Evolutionary conservation across 23 tunicate species (phyloP), one percentile per base, ranked within the genome.

Genomic region (Styela plicata): DNA sequence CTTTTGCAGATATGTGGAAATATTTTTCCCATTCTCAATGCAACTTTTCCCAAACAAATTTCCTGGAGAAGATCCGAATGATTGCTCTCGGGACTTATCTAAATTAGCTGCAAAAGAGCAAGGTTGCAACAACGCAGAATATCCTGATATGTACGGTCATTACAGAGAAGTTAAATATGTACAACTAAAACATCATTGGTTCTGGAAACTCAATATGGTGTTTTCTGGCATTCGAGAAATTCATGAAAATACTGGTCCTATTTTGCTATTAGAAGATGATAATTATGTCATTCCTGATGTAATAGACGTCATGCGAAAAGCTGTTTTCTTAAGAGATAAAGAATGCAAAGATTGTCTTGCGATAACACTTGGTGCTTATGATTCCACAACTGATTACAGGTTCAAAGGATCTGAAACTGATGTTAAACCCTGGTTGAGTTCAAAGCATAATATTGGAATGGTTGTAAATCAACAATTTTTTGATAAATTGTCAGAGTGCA

Each of bases 131-230:
- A 93, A 93, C 76, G 98, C 98, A 2, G 93, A 88, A 28, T 79
- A 69, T 78, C 98, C 98, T 0, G 98, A 93, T 52, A 66, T 32
- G 74, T 93, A 83, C 64, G 93, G 93, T 21, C 91, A 94, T 79
- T 94, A 94, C 74, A 74, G 98, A 20, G 98, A 94, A 74, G 91
- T 86, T 13, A 83, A 74, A 74, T 86, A 69, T 79, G 98, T 94
- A 16, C 94, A 94, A 73, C 85, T 83, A 24, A 94, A 94, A 52
- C 98, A 94, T 64, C 98, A 94, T 63, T 94, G 98, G 98, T 67
- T 85, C 32, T 94, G 98, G 98, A 94, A 94, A 61, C 82, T 94
- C 32, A 86, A 94, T 76, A 89, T 89, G 91, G 83, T 85, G 2
- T 93, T 88, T 66, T 74, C 66, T 33, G 93, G 98, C 31, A 81